phyloP scores from a whole-genome alignment of 35 echinoderm and acorn worm genomes.

The Anneissia japonica region DNA sequence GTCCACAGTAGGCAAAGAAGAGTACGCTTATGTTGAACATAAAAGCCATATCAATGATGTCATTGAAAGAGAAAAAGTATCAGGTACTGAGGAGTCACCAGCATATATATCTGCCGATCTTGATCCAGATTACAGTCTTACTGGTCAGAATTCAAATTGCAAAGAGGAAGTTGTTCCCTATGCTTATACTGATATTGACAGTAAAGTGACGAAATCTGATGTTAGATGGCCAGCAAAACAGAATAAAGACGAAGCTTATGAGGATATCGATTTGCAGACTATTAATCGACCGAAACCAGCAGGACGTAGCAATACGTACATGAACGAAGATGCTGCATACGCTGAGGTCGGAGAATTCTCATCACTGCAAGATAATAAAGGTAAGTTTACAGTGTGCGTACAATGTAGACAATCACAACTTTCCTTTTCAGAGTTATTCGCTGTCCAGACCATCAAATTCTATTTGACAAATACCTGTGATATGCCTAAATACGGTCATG shows the following conservation, averaged over 20 bases:
- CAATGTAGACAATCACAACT: no score
- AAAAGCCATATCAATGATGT: not conserved
- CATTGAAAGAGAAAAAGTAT: not conserved
- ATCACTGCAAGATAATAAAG: not conserved
- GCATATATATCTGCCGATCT: not conserved
- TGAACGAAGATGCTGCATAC: not conserved
- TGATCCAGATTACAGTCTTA: no score
- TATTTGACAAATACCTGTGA: no score
- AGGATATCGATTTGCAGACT: not conserved
- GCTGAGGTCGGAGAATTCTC: not conserved
- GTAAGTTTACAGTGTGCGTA: no score
- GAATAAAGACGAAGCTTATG: not conserved
- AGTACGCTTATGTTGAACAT: not conserved
- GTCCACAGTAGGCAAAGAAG: not conserved
- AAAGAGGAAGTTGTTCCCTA: not conserved
- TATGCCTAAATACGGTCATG: no score
- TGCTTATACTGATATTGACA: not conserved
- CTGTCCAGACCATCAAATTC: no score
- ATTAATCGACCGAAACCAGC: not conserved
- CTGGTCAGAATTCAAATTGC: no score
- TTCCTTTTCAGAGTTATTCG: no score
- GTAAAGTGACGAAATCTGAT: not conserved
- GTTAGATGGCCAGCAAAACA: not conserved
- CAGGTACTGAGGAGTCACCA: not conserved
- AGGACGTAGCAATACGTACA: not conserved